phyloP scores from a whole-genome alignment of 2,888 invertebrate genomes.

The Abrostola tripartita region DNA sequence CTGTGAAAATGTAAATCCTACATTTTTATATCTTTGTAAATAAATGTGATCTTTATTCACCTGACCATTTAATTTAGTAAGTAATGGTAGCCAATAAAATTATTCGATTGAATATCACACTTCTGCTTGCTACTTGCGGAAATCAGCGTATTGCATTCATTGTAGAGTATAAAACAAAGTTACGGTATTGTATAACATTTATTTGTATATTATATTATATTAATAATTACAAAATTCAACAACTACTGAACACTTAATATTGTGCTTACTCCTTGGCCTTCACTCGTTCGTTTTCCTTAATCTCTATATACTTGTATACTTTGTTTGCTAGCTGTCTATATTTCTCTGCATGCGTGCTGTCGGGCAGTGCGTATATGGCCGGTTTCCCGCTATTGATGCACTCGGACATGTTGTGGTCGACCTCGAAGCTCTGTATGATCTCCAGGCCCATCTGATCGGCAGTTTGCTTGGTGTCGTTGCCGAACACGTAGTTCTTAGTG shows the following conservation, averaged over 20 bases:
- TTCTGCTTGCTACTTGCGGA: too few species aligned
- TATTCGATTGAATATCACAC: too few species aligned
- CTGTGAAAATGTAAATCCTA: not conserved
- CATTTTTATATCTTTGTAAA: not conserved
- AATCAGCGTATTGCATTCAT: not conserved
- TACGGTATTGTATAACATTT: conserved; percentile 71
- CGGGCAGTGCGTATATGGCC: conserved; percentile 90
- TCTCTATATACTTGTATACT: conserved; percentile 81
- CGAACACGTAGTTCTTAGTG: conserved; percentile 92
- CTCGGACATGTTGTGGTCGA: conserved; percentile 91
- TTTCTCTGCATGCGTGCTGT: conserved; percentile 85
- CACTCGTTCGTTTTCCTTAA: conserved; percentile 71
- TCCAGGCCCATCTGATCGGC: conserved; percentile 90
- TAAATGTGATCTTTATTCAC: not conserved
- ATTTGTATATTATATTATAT: conserved; percentile 61
- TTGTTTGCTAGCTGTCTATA: conserved; percentile 82
- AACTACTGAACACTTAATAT: conserved; percentile 61
- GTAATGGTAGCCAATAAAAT: not conserved
- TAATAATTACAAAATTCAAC: conserved; percentile 52
- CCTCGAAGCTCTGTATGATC: conserved; percentile 92
- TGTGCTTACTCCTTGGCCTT: conserved; percentile 69
- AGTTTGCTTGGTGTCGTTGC: conserved; percentile 89
- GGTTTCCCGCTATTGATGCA: conserved; percentile 93
- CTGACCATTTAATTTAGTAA: too few species aligned
- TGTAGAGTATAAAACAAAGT: conserved; percentile 60